Evolutionary conservation across 2,113 vertebrate species (phyloP), one percentile per base, ranked within the genome.

Genomic region (Cottus gobio): DNA sequence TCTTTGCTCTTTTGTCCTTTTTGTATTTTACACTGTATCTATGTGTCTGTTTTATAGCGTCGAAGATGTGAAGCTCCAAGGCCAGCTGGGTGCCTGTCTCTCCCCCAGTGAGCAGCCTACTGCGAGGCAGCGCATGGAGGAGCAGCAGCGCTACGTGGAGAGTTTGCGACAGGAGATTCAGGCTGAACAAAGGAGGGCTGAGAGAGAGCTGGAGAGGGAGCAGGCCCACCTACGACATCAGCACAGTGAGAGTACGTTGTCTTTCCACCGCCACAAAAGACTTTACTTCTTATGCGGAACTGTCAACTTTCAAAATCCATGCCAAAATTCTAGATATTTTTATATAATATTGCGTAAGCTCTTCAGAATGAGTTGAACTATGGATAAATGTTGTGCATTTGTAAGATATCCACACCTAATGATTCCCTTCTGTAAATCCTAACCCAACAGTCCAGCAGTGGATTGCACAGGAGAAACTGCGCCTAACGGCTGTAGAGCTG

Each of bases 361-460:
- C 24, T 18, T 22, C 0, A 42, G 3, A 16, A 20, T 20, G 3
- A 13, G 7, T 56, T 20, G 50, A 54, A n/a, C 16, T 10, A 31
- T 36, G 50, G 4, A 44, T 31, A 66, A 12, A 54, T 71, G 3
- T 30, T 54, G 7, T 39, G 34, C 11, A 3, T 0, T 4, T 52
- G 10, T 58, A 66, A 5, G 18, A 36, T 63, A 68, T 66, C 15
- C 3, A 57, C 8, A 26, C 8, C 24, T 77, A 8, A 79, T 69
- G 11, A 39, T 28, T 1, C 8, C 7, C 4, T n/a, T 31, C 16
- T 76, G 11, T 70, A 0, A 62, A 54, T 79, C 24, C 94, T 85
- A 86, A 34, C 16, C 91, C 93, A 82, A 68, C 90, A 99, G 98
- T 97, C 85, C 93, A 96, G 75, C 95, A 95, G 93, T 96, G 96